Base-by-base conservation (phyloP, 1,140 invertebrate species). In the Tribolium castaneum region DNA sequence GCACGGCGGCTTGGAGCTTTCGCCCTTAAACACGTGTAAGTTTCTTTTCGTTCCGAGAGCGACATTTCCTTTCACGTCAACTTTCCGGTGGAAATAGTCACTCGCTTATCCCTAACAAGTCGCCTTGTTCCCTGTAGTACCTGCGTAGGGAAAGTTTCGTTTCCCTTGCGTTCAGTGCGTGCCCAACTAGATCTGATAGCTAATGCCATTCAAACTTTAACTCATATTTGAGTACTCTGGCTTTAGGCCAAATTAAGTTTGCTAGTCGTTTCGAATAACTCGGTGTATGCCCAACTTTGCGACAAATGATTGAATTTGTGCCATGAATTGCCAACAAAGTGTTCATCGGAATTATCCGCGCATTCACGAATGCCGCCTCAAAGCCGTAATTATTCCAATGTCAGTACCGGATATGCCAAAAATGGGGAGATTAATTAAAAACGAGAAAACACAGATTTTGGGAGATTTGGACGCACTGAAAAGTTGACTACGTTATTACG, bases 171-270 rank as follows among this genome's bases (percentile, higher is more conserved):
- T 35, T 66, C 2, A 13, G 59, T 66, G 59, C 59, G 59, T 66
- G 59, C 59, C 59, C 59, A 66, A 66, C 59, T 66, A 66, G 59
- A 66, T 66, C 59, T 66, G 59, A 66, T 66, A 66, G 59, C 59
- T 66, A 66, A 66, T 66, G 59, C 59, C 59, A 66, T 66, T 66
- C 59, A 66, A 66, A 66, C 59, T 66, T 66, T 34, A 66, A 66
- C 59, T 66, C 59, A 66, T 66, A 66, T 35, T 66, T 66, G 59
- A 66, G 59, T 35, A 35, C 30, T 35, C 59, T 35, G 59, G 59
- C 30, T 66, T 66, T 66, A 66, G 59, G 59, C 59, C 25, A 35
- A 66, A 66, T 66, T 66, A 66, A 66, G 59, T 66, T 66, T 66
- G 59, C 59, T 13, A 62, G 56, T 62, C 56, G 56, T 62, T 62